Conservation (phyloP, 2,113 vertebrate genomes). For the Macroglossus sobrinus region DNA sequence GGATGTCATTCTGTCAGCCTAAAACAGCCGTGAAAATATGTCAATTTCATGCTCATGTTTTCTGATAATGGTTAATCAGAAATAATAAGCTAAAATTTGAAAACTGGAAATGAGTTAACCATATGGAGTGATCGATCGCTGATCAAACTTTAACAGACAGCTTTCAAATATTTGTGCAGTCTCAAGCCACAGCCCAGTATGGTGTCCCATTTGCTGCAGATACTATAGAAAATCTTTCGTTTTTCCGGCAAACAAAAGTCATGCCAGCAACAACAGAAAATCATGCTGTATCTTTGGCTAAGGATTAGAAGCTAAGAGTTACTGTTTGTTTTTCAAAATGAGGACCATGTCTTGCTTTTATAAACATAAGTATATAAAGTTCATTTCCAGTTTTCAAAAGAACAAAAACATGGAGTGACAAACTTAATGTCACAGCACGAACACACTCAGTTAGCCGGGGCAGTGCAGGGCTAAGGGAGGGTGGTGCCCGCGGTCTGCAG, state of each 20-base stretch:
- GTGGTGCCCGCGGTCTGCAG: background rate
- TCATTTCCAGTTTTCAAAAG: background rate
- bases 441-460: background rate
- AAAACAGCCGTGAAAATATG: background rate
- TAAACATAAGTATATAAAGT: background rate
- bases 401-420: background rate
- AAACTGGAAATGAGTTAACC: background rate
- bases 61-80: background rate
- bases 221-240: background rate
- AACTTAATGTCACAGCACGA: background rate
- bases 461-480: background rate
- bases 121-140: background rate
- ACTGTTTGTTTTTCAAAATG: background rate
- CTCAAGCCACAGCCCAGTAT: background rate
- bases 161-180: background rate
- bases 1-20: background rate
- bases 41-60: background rate
- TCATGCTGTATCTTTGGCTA: background rate
- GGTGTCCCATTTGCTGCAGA: background rate
- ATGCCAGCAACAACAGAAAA: background rate
- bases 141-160: background rate
- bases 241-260: background rate
- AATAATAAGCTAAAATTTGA: background rate
- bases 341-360: background rate
- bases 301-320: background rate